Percentiles rank a stretch among this genome's conserved stretches.
Evolutionary conservation across 2,113 vertebrate genomes (phyloP).

Genomic region (Tursiops truncatus): DNA sequence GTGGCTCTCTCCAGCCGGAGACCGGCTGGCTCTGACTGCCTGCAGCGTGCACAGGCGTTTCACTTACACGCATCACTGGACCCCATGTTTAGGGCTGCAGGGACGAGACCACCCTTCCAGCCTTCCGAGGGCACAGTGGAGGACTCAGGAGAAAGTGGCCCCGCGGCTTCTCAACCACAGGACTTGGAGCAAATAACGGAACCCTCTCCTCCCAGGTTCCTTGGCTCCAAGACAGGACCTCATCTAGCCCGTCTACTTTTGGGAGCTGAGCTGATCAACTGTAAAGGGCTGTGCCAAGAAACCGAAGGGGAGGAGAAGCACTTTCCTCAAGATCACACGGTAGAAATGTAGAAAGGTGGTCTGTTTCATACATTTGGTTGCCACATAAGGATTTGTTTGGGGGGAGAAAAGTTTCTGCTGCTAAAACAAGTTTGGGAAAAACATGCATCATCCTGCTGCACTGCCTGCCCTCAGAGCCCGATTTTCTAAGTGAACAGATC

Average conservation of each 20-base stretch:
- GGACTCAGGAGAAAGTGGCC: background rate
- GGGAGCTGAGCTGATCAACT: background rate
- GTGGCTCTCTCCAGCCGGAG: background rate
- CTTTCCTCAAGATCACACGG: background rate
- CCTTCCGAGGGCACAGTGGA: rapidly evolving
- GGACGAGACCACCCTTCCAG: background rate
- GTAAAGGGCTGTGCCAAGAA: background rate
- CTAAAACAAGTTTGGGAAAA: background rate
- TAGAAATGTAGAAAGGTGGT: background rate
- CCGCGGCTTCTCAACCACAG: rapidly evolving
- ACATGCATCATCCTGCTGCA: background rate
- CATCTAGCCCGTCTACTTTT: background rate
- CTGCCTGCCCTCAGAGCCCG: background rate
- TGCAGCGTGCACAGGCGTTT: background rate
- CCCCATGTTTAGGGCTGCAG: background rate
- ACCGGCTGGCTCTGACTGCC: too few relatives aligned
- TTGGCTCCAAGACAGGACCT: background rate
- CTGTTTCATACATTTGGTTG: background rate
- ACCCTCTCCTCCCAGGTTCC: background rate
- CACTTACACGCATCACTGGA: background rate
- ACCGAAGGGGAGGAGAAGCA: background rate
- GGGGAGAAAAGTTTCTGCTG: background rate
- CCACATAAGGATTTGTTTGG: background rate
- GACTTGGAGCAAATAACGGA: background rate
- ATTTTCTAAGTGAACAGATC: background rate